Conservation (phyloP, 2,113 vertebrate species). For the Phylloscopus whistleri region DNA sequence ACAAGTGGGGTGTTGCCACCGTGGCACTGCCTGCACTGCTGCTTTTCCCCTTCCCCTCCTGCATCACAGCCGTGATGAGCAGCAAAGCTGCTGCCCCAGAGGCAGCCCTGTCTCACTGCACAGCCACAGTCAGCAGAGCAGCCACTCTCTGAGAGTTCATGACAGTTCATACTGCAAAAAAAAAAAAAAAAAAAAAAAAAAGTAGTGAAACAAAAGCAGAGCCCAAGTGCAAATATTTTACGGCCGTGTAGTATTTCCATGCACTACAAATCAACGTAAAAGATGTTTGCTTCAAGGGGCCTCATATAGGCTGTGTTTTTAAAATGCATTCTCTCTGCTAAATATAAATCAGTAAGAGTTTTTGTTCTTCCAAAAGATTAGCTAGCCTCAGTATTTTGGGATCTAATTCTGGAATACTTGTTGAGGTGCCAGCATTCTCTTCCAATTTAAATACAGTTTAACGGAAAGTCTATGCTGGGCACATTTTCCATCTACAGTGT, state of each 20-base stretch:
- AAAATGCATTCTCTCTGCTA: constrained; percentile 62
- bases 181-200: background rate
- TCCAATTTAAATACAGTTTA: constrained; percentile 71
- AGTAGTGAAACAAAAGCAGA: constrained; percentile 36
- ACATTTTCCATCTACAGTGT: constrained; percentile 61
- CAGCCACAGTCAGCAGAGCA: background rate
- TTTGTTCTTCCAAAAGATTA: constrained; percentile 71
- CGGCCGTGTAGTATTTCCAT: constrained; percentile 21
- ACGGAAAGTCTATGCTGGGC: constrained; percentile 65
- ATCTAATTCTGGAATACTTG: constrained; percentile 71
- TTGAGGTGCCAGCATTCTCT: constrained; percentile 65
- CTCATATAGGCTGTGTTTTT: constrained; percentile 59
- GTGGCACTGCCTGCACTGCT: background rate
- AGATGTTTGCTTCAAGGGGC: constrained; percentile 66
- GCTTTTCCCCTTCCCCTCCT: background rate
- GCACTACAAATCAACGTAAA: constrained; percentile 62
- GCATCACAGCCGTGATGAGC: background rate
- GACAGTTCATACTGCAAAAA: background rate
- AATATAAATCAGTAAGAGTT: constrained; percentile 72
- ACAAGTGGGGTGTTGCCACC: rapidly evolving
- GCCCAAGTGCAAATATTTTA: constrained; percentile 49
- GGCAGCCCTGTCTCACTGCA: background rate
- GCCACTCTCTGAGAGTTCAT: background rate
- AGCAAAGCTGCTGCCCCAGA: background rate
- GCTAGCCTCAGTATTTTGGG: constrained; percentile 65